A percentile compares a stretch with the other conserved stretches of the same genome.
Conservation (phyloP, 2,888 invertebrate genomes). For the Hypolimnas misippus region DNA sequence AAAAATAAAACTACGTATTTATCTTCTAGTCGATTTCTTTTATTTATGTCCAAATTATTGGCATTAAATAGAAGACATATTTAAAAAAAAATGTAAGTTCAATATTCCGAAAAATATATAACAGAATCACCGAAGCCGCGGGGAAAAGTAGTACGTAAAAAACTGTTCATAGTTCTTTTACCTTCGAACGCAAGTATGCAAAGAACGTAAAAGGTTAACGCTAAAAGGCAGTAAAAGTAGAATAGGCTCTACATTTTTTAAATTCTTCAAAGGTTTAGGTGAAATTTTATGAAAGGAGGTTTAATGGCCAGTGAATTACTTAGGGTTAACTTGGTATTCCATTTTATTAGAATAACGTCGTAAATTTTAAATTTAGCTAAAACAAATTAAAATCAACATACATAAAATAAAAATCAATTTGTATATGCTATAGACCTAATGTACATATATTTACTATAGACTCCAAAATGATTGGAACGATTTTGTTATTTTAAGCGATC, state of each 20-base stretch:
- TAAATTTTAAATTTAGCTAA: slow-evolving; percentile 1
- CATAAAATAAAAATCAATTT: background rate
- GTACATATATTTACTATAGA: no score
- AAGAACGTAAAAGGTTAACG: slow-evolving; percentile 21
- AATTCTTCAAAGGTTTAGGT: slow-evolving; percentile 18
- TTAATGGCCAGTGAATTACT: slow-evolving; percentile 10
- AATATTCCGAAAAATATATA: background rate
- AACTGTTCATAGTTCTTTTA: slow-evolving; percentile 21
- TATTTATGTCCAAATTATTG: no score
- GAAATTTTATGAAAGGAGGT: slow-evolving; percentile 7
- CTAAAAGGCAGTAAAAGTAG: slow-evolving; percentile 16
- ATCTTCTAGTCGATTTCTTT: no score
- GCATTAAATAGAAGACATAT: no score
- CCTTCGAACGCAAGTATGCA: slow-evolving; percentile 19
- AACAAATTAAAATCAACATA: background rate
- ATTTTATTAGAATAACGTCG: slow-evolving; percentile 1
- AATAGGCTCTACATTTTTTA: slow-evolving; percentile 14
- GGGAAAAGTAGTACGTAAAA: slow-evolving; percentile 4
- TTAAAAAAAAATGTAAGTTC: no score
- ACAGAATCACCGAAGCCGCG: background rate
- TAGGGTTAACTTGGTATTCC: slow-evolving; percentile 7
- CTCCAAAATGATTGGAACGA: no score
- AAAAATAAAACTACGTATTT: no score
- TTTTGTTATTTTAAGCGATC: no score
- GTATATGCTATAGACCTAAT: no score